Base-by-base conservation (phyloP, 2,797 vertebrate species). In the Chloroceryle amazona region DNA sequence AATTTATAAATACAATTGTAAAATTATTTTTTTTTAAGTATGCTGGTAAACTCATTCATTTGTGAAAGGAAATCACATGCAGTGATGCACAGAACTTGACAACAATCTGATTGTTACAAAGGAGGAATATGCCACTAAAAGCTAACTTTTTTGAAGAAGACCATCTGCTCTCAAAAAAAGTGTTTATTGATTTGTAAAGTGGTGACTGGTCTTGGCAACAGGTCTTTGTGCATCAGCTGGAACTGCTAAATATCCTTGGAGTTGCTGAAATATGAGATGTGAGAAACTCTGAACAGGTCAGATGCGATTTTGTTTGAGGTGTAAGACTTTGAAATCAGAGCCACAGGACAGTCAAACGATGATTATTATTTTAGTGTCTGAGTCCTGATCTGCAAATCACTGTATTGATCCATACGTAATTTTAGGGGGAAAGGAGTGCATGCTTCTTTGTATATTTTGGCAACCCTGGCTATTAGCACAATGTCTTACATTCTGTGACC, bases 341-440 rank as follows among this genome's bases (percentile, higher is more conserved):
- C 55, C 37, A 37, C 41, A 76, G 82, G 93, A 89, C 57, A 87
- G 84, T 89, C 55, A 82, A 94, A 55, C 29, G 80, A 31, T 0
- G 0, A 55, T 87, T 87, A 62, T 85, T 93, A 54, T 93, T 96
- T 94, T 91, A 92, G 74, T 74, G 71, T 91, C 72, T 80, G 75
- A 26, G 94, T 94, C 68, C 84, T 88, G 87, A 89, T 94, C 67
- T 95, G 89, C 86, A 82, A 87, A 96, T 93, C 89, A 71, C 68
- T 66, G n/a, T 85, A 80, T 94, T 63, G 89, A 93, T 97, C 87
- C 61, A n/a, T 61, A 33, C 71, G 33, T 63, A 66, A 73, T 86
- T 95, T 89, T 44, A 80, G 35, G 65, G 49, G 55, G 42, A 78
- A 86, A 78, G 54, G 61, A 65, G 72, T 42, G 46, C 33, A 28